These are phyloP conservation scores for Drosophila albomicans DNA, from an alignment of 1,140 invertebrate species.

Conservation along the genomic window DNA sequence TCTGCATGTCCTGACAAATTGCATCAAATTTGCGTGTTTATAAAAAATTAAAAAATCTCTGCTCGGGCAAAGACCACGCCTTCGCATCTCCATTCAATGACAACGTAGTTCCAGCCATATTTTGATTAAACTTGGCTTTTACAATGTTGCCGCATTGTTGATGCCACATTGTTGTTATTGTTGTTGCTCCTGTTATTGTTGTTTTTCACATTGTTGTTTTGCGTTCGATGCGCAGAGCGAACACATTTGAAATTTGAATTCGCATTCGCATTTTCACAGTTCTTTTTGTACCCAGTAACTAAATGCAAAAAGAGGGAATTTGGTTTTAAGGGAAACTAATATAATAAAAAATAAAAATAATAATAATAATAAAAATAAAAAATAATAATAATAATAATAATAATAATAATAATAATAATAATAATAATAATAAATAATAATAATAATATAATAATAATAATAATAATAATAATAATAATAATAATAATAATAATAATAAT, in stretches of 20 bases:
- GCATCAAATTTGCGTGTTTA: constrained; percentile 75
- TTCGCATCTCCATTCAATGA: background rate
- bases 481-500: too few relatives aligned
- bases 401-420: too few relatives aligned
- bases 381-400: too few relatives aligned
- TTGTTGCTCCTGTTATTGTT: constrained; percentile 2
- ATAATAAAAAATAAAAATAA: background rate
- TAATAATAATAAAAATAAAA: too few relatives aligned
- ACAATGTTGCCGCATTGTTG: constrained; percentile 56
- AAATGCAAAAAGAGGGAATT: background rate
- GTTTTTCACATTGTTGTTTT: constrained; percentile 29
- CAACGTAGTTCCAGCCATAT: constrained; percentile 46
- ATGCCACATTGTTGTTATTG: constrained; percentile 55
- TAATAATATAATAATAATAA: too few relatives aligned
- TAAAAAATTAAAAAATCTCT: constrained; percentile 77
- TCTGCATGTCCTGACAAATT: constrained; percentile 52
- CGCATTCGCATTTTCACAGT: constrained; percentile 42
- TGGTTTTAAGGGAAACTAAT: background rate
- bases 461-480: too few relatives aligned
- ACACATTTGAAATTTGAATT: constrained; percentile 55
- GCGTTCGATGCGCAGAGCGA: constrained; percentile 26
- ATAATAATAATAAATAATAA: too few relatives aligned
- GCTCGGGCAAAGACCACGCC: constrained; percentile 11
- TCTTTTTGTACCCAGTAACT: constrained; percentile 19
- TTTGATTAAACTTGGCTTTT: constrained; percentile 82